Evolutionary conservation across 2,113 vertebrate species (phyloP).

Genomic region (Proterorhinus semilunaris): DNA sequence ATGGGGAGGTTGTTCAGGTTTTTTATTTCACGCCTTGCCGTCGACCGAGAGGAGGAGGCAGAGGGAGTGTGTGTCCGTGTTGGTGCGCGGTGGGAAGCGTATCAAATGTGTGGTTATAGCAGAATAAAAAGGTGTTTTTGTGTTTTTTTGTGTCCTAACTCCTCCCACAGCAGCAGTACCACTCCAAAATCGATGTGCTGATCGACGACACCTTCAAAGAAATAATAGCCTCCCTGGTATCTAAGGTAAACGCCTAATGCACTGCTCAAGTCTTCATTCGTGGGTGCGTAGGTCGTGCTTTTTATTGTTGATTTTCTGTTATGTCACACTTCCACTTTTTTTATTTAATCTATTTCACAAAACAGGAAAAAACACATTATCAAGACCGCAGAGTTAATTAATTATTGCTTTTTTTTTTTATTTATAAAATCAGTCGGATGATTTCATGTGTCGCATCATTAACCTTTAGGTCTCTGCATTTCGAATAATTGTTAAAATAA

Average conservation of each 20-base stretch:
- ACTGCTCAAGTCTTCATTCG: background rate
- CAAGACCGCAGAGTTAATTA: no score
- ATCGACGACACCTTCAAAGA: conserved; percentile 93
- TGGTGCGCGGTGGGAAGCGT: background rate
- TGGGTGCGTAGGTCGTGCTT: background rate
- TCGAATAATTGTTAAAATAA: no score
- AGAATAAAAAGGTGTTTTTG: conserved; percentile 29
- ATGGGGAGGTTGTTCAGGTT: conserved; percentile 76
- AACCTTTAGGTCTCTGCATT: no score
- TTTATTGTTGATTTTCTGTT: background rate
- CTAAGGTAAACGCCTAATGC: conserved; percentile 81
- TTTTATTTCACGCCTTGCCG: conserved; percentile 38
- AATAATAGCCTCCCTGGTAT: conserved; percentile 89
- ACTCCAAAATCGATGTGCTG: conserved; percentile 96
- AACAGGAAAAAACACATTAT: no score
- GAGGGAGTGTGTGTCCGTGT: conserved; percentile 17
- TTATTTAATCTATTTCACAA: no score
- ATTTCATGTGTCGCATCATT: no score
- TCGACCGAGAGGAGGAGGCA: background rate
- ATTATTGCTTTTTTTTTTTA: no score
- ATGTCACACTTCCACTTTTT: no score
- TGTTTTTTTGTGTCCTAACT: background rate
- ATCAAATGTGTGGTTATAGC: conserved; percentile 14
- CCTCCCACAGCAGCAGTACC: conserved; percentile 91
- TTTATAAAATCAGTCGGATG: no score